Percentiles rank a stretch among this genome's conserved stretches.
phyloP scores from a whole-genome alignment of 2,888 invertebrate genomes.

The Lymantria dispar region DNA sequence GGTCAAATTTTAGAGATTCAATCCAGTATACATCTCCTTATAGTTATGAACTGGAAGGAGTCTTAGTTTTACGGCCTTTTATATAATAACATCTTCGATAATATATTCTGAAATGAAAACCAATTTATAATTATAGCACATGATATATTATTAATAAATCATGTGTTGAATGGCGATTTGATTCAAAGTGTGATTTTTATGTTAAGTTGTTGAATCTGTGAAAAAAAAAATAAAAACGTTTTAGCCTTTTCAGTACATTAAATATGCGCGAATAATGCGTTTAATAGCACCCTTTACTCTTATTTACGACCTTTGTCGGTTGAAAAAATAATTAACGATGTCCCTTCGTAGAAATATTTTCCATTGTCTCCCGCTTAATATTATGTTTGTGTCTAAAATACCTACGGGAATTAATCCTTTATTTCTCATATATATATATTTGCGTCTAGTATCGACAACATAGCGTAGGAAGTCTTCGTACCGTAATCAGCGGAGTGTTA shows the following conservation, averaged over 20 bases:
- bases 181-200: constrained; percentile 64
- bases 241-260: constrained; percentile 78
- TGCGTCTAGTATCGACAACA: constrained; percentile 9
- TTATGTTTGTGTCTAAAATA: constrained; percentile 38
- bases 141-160: constrained; percentile 49
- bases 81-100: constrained; percentile 8
- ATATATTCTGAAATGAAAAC: no score
- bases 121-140: no score
- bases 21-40: constrained; percentile 26
- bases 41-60: constrained; percentile 12
- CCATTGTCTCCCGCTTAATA: constrained; percentile 65
- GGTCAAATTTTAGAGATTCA: constrained; percentile 25
- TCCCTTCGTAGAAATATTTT: constrained; percentile 57
- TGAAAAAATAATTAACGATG: constrained; percentile 74
- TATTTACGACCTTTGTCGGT: constrained; percentile 70
- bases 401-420: constrained; percentile 24
- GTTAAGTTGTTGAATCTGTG: constrained; percentile 71
- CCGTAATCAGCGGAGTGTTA: constrained; percentile 45
- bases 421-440: constrained; percentile 15
- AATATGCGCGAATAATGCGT: constrained; percentile 79
- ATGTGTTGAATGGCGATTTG: constrained; percentile 64
- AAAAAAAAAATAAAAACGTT: constrained; percentile 62
- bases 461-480: constrained; percentile 10
- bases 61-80: constrained; percentile 9
- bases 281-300: constrained; percentile 80